phyloP scores from a whole-genome alignment of 2,797 vertebrate species.

The Limnodromus scolopaceus region DNA sequence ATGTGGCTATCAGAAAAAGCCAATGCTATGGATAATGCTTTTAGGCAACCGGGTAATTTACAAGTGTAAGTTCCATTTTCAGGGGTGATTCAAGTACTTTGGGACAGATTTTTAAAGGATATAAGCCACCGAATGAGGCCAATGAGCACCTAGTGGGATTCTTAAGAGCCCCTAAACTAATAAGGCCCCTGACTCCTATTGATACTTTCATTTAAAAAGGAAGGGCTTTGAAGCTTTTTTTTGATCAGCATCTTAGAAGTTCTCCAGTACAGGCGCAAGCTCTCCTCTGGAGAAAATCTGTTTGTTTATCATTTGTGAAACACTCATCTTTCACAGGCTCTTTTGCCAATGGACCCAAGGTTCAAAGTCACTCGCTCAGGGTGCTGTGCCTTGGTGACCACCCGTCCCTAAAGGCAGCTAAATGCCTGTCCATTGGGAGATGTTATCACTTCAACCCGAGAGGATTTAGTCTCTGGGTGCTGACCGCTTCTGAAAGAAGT shows the following conservation, averaged over 20 bases:
- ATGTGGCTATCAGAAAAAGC: background rate
- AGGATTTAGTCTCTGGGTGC: background rate
- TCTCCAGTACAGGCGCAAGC: background rate
- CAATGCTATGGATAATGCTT: background rate
- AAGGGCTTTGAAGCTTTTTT: background rate
- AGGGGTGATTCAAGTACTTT: background rate
- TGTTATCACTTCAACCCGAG: background rate
- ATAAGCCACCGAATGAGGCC: background rate
- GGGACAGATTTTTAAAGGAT: constrained; percentile 7
- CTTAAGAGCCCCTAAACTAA: background rate
- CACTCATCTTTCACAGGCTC: background rate
- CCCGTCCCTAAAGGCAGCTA: background rate
- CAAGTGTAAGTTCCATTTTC: background rate
- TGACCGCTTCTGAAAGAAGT: background rate
- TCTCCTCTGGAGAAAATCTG: background rate
- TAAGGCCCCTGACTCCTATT: background rate
- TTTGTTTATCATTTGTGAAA: background rate
- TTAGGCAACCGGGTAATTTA: background rate
- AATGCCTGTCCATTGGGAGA: background rate
- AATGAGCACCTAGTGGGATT: background rate
- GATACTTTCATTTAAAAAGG: background rate
- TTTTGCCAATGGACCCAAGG: background rate
- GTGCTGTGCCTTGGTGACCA: background rate
- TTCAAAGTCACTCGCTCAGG: background rate
- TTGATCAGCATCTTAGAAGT: background rate